Evolutionary conservation across 2,888 invertebrate genomes (phyloP).

Genomic region (Nesidiocoris tenuis): DNA sequence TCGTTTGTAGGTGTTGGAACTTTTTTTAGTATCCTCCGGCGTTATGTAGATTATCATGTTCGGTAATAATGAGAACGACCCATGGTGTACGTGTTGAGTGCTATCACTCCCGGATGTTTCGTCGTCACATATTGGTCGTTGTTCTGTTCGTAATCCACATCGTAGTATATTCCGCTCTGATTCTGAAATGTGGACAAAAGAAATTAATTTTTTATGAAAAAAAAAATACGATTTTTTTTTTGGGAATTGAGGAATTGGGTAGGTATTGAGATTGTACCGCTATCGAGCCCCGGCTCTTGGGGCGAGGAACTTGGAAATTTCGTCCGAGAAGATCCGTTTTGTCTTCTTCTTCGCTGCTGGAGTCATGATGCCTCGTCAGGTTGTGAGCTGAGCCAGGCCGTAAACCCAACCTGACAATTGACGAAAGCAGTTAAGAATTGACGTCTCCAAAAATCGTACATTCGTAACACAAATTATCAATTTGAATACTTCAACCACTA

Average conservation of each 20-base stretch:
- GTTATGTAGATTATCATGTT: no score
- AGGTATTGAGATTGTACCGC: constrained; percentile 57
- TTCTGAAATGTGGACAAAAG: constrained; percentile 62
- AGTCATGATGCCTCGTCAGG: constrained; percentile 56
- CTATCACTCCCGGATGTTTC: constrained; percentile 65
- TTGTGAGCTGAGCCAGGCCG: constrained; percentile 62
- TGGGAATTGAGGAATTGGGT: not conserved
- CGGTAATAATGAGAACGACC: constrained; percentile 66
- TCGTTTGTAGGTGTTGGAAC: no score
- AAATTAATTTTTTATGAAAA: not conserved
- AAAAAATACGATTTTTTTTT: no score
- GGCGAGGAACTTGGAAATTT: constrained; percentile 75
- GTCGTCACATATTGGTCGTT: constrained; percentile 59
- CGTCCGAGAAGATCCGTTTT: constrained; percentile 69
- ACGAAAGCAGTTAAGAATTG: not conserved
- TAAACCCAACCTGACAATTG: constrained; percentile 50
- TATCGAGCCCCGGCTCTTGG: constrained; percentile 75
- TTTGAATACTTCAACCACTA: no score
- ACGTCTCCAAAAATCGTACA: no score
- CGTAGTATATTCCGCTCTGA: constrained; percentile 86
- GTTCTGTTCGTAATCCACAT: constrained; percentile 78
- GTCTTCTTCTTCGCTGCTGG: constrained; percentile 63
- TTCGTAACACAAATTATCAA: no score
- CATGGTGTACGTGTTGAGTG: constrained; percentile 79
- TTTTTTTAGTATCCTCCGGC: no score